Conservation (phyloP, 2,797 vertebrate genomes). For the Sorex maritimensis region DNA sequence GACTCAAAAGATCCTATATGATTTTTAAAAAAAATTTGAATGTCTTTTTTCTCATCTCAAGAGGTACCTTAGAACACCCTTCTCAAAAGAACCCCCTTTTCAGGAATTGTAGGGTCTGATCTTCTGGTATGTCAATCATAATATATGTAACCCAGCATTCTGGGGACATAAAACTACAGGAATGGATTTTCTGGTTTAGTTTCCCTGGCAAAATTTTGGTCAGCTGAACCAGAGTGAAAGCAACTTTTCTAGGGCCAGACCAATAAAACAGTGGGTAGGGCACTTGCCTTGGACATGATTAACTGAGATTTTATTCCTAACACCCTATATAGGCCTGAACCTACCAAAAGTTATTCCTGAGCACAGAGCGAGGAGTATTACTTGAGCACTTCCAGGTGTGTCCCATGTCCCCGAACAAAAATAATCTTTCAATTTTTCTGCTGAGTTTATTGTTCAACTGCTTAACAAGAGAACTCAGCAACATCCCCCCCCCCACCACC, state of each 20-base stretch:
- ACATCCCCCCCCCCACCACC: neutral
- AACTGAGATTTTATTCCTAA: too few species aligned
- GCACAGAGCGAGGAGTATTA: too few species aligned
- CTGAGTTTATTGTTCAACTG: neutral
- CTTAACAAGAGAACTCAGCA: neutral
- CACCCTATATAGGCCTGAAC: too few species aligned
- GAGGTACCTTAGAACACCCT: neutral
- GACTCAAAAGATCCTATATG: neutral
- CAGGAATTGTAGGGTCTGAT: neutral
- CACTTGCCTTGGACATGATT: too few species aligned
- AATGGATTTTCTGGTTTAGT: neutral
- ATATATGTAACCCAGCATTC: neutral
- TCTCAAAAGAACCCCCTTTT: neutral
- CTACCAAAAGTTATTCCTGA: too few species aligned
- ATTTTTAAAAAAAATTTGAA: slow-evolving; percentile 28
- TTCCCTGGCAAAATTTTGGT: neutral
- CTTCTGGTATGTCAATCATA: neutral
- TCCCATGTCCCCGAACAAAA: too few species aligned
- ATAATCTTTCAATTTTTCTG: neutral
- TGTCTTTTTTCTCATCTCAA: neutral
- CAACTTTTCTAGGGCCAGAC: neutral
- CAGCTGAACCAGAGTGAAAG: slow-evolving; percentile 20
- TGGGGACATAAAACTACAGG: neutral
- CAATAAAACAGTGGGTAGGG: too few species aligned
- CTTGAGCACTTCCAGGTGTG: too few species aligned